Conservation (phyloP, 2,888 invertebrate genomes). For the Eilema griseolum region DNA sequence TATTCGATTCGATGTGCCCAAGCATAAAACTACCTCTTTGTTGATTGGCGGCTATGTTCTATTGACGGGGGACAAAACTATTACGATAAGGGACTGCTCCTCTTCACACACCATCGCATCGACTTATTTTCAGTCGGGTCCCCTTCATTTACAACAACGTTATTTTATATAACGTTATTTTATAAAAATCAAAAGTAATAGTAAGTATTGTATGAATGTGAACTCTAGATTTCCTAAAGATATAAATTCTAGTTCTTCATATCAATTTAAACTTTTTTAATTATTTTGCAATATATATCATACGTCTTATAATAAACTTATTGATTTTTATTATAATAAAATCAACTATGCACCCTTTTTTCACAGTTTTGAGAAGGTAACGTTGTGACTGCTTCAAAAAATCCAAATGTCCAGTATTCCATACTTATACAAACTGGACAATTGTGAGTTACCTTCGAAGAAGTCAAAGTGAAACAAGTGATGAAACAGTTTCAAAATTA, state of each 20-base stretch:
- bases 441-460: conserved; percentile 1
- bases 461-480: conserved; percentile 19
- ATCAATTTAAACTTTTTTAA: too few species aligned
- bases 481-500: conserved; percentile 47
- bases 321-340: too few species aligned
- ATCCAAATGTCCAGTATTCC: not conserved
- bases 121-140: not conserved
- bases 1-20: not conserved
- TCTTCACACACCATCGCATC: not conserved
- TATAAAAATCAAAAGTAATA: too few species aligned
- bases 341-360: too few species aligned
- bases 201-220: too few species aligned
- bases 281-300: too few species aligned
- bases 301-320: too few species aligned
- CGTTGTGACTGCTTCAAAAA: not conserved
- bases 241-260: too few species aligned
- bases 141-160: not conserved
- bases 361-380: not conserved
- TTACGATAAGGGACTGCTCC: not conserved
- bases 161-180: not conserved
- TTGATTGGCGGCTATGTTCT: conserved; percentile 1
- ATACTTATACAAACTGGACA: not conserved
- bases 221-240: too few species aligned
- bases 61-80: not conserved
- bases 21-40: not conserved